phyloP scores from a whole-genome alignment of 2,888 invertebrate genomes.

The Timandra comae region DNA sequence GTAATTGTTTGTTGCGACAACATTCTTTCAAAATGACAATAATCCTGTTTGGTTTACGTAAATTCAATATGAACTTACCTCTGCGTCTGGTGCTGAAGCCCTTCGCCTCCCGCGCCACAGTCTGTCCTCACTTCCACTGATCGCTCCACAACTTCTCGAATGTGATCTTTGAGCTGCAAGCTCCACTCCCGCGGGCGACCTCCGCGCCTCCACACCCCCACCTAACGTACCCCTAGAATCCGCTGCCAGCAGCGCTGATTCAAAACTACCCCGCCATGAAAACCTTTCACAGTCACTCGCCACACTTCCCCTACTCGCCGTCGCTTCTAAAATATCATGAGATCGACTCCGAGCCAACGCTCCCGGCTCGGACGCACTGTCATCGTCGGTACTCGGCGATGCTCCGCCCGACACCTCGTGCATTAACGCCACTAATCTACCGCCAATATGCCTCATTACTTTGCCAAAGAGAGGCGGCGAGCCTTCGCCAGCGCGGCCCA shows the following conservation, averaged over 20 bases:
- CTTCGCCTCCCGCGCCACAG: constrained; percentile 65
- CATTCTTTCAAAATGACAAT: too few relatives aligned
- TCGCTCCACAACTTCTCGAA: constrained; percentile 90
- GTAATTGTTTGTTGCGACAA: constrained; percentile 7
- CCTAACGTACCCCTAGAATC: constrained; percentile 88
- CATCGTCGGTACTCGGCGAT: constrained; percentile 84
- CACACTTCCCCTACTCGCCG: constrained; percentile 78
- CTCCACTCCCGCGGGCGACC: constrained; percentile 89
- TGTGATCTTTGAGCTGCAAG: constrained; percentile 87
- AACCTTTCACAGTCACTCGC: constrained; percentile 92
- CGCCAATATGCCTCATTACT: constrained; percentile 95
- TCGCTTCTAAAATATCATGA: constrained; percentile 85
- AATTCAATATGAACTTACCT: constrained; percentile 52
- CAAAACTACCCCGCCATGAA: constrained; percentile 95
- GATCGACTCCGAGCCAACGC: constrained; percentile 87
- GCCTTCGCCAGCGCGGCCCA: constrained; percentile 82
- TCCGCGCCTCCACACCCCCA: constrained; percentile 85
- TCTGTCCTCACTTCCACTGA: constrained; percentile 82
- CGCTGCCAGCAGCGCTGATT: constrained; percentile 91
- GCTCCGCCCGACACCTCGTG: constrained; percentile 91
- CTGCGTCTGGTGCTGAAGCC: constrained; percentile 68
- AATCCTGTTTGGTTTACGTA: too few relatives aligned
- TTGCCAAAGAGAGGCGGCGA: constrained; percentile 92
- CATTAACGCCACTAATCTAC: constrained; percentile 91
- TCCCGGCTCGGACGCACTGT: constrained; percentile 82